These are phyloP conservation scores for Oscheius sp. DNA, from an alignment of 2,888 invertebrate genomes.

Conservation along the genomic window DNA sequence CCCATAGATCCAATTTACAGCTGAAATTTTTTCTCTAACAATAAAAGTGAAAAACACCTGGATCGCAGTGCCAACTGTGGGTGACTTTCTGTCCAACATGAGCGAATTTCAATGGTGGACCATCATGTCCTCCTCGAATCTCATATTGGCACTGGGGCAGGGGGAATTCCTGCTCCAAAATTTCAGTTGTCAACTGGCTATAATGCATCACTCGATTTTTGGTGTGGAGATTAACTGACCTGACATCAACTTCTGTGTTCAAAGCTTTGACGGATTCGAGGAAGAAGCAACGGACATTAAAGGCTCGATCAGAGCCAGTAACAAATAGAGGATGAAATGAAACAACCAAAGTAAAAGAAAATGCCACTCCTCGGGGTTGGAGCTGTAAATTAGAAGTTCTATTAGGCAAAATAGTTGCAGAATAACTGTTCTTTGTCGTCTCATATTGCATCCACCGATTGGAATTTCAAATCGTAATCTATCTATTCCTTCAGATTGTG, in stretches of 20 bases:
- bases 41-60: constrained; percentile 34
- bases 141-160: constrained; percentile 68
- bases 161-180: constrained; percentile 65
- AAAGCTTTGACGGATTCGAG: constrained; percentile 68
- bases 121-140: constrained; percentile 55
- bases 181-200: constrained; percentile 64
- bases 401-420: no score
- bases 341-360: constrained; percentile 68
- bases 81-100: constrained; percentile 62
- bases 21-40: constrained; percentile 34
- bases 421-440: constrained; percentile 62
- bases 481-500: constrained; percentile 30
- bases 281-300: constrained; percentile 69
- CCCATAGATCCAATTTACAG: constrained; percentile 65
- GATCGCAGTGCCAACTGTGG: constrained; percentile 69
- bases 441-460: constrained; percentile 70
- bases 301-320: constrained; percentile 68
- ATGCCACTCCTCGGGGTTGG: constrained; percentile 68
- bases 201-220: no score
- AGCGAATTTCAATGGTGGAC: constrained; percentile 52
- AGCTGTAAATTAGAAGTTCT: constrained; percentile 30
- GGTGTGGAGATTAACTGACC: constrained; percentile 42
- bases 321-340: constrained; percentile 70
- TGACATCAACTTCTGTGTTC: constrained; percentile 65
- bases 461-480: constrained; percentile 59